Conservation (phyloP, 1,140 invertebrate genomes). For the Stenopsyche tienmushanensis region DNA sequence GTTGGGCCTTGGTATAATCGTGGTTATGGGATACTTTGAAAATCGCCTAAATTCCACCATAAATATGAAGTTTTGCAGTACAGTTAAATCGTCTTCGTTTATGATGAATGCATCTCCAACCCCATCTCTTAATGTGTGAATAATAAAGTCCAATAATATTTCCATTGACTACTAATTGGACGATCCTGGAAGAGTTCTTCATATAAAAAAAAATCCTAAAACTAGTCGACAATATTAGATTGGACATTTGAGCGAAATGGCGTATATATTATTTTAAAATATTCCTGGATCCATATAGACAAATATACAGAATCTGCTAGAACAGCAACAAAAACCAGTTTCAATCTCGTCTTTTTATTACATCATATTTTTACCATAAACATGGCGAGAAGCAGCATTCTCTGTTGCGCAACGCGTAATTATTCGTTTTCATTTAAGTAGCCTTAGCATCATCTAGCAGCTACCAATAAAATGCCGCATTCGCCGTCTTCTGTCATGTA, state of each 20-base stretch:
- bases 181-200: neutral
- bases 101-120: conserved; percentile 3
- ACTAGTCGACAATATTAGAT: neutral
- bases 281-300: neutral
- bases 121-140: neutral
- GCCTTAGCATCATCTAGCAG: too few species aligned
- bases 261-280: neutral
- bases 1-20: neutral
- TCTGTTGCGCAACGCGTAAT: too few species aligned
- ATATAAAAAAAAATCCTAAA: neutral
- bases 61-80: neutral
- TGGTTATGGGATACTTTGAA: neutral
- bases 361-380: too few species aligned
- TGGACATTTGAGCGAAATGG: too few species aligned
- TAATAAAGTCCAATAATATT: neutral
- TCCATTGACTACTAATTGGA: neutral
- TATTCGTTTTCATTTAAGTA: too few species aligned
- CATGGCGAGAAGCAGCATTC: too few species aligned
- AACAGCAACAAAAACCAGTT: too few species aligned
- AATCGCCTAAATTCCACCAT: neutral
- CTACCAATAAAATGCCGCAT: too few species aligned
- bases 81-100: neutral
- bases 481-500: too few species aligned
- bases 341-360: too few species aligned
- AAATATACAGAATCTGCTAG: conserved; percentile 1